Conservation (phyloP, 2,797 vertebrate genomes). For the Margarornis squamiger region DNA sequence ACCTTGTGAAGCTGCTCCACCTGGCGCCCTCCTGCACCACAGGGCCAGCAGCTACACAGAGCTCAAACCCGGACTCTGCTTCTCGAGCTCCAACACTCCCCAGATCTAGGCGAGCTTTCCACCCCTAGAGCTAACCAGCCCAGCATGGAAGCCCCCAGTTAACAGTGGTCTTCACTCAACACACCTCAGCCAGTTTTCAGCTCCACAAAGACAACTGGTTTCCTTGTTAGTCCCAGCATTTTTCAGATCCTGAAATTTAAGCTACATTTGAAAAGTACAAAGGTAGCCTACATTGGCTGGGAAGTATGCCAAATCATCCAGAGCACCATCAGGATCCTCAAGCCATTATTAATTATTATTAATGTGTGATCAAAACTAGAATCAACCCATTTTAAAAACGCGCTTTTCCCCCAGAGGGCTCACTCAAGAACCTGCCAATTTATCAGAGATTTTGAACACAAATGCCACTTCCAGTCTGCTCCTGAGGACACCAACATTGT, state of each 20-base stretch:
- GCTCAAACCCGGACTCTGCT: not conserved
- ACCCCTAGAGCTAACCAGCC: not conserved
- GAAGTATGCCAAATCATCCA: not conserved
- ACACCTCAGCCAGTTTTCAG: not conserved
- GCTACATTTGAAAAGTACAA: not conserved
- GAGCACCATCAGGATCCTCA: not conserved
- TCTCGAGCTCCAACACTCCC: rapidly evolving
- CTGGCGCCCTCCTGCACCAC: rapidly evolving
- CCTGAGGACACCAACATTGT: not conserved
- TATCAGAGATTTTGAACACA: not conserved
- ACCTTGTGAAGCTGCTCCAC: rapidly evolving
- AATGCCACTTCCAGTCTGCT: not conserved
- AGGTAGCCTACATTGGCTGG: not conserved
- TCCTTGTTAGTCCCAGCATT: not conserved
- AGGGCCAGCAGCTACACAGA: rapidly evolving
- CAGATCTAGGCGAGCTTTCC: rapidly evolving
- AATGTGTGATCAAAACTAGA: not conserved
- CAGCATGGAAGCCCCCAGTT: not conserved
- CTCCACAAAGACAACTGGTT: rapidly evolving
- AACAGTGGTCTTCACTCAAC: not conserved
- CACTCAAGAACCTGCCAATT: not conserved
- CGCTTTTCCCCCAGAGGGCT: not conserved
- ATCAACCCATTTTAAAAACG: rapidly evolving
- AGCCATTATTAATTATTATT: not conserved
- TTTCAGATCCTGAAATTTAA: not conserved